These are phyloP conservation scores for Donacobius atricapilla DNA, from an alignment of 2,113 vertebrate species.

Conservation along the genomic window DNA sequence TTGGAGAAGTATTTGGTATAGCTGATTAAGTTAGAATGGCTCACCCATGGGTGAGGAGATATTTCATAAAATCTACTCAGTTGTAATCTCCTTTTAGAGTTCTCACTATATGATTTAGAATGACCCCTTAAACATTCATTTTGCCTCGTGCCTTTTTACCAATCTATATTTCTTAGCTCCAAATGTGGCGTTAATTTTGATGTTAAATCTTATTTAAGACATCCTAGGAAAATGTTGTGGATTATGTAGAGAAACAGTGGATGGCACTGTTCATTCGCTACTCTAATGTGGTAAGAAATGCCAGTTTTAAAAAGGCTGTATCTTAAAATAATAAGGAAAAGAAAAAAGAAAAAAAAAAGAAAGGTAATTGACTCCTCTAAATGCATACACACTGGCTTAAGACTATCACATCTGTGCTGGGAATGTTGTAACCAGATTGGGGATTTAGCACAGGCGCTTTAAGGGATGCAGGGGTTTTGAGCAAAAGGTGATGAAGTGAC, in stretches of 20 bases:
- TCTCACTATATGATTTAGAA: neutral
- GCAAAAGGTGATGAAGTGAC: conserved; percentile 47
- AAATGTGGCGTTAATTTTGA: neutral
- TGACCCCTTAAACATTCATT: neutral
- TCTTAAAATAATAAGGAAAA: conserved; percentile 39
- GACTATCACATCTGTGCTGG: conserved; percentile 47
- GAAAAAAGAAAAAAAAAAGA: neutral
- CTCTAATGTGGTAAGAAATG: neutral
- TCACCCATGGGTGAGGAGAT: neutral
- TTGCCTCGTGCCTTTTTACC: neutral
- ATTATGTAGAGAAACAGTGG: conserved; percentile 56
- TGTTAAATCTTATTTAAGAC: neutral
- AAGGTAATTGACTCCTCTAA: conserved; percentile 34
- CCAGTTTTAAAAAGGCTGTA: neutral
- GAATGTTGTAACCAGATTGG: neutral
- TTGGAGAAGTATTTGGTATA: neutral
- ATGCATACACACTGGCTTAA: conserved; percentile 20
- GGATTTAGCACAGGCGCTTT: neutral
- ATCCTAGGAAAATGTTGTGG: neutral
- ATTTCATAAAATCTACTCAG: neutral
- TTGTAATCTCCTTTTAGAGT: neutral
- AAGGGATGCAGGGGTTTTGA: conserved; percentile 6
- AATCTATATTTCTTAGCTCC: neutral
- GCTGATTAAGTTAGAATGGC: neutral
- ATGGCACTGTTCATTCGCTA: conserved; percentile 63